Conservation (phyloP, 1,140 invertebrate genomes). For the Pseudomyrmex dendroicus region DNA sequence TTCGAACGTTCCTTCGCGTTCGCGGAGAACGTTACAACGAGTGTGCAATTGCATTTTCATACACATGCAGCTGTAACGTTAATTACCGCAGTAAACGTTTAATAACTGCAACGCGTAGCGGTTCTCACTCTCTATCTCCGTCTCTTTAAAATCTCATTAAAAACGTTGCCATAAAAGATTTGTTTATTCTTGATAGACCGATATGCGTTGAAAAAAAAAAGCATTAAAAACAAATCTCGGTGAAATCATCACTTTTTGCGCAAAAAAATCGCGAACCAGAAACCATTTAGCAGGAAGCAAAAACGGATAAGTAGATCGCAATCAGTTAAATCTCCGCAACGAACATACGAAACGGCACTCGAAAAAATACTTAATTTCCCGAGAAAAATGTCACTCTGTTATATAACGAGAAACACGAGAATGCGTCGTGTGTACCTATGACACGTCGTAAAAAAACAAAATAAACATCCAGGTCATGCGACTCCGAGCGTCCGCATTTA, state of each 20-base stretch:
- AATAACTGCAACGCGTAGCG: too few relatives aligned
- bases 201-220: conserved; percentile 3
- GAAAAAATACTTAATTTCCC: conserved; percentile 6
- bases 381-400: not conserved
- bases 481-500: conserved; percentile 39
- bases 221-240: conserved; percentile 7
- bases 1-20: conserved; percentile 67
- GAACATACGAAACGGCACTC: not conserved
- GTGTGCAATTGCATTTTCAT: conserved; percentile 9
- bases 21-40: not conserved
- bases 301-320: not conserved
- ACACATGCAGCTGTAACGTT: not conserved
- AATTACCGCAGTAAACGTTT: too few relatives aligned
- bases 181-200: not conserved
- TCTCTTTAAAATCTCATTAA: not conserved
- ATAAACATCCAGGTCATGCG: conserved; percentile 32
- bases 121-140: not conserved
- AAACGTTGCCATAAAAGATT: not conserved
- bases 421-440: too few relatives aligned
- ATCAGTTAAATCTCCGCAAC: not conserved
- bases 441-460: not conserved
- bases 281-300: conserved; percentile 1
- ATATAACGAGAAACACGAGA: not conserved
- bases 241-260: conserved; percentile 30
- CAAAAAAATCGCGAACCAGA: conserved; percentile 29